phyloP scores from a whole-genome alignment of 2,888 invertebrate species.

The Dexiosoma caninum region DNA sequence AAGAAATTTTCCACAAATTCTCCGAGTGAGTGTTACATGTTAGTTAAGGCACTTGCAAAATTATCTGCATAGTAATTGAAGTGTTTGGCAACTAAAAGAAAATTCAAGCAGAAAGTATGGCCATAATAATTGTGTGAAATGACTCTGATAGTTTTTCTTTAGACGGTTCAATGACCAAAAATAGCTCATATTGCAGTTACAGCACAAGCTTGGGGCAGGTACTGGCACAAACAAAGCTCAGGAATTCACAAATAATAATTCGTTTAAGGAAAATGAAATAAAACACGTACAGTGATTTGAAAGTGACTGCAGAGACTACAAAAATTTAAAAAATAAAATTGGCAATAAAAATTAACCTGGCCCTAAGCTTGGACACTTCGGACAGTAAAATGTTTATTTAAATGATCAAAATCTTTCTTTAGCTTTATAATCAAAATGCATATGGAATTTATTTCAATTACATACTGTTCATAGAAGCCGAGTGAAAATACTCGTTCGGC shows the following conservation, averaged over 20 bases:
- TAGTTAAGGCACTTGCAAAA: background rate
- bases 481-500: too few relatives aligned
- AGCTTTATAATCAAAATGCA: too few relatives aligned
- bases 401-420: too few relatives aligned
- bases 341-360: too few relatives aligned
- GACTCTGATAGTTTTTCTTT: background rate
- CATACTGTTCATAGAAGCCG: too few relatives aligned
- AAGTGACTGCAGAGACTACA: background rate
- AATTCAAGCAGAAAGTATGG: constrained; percentile 16
- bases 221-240: background rate
- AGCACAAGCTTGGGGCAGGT: background rate
- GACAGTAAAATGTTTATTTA: too few relatives aligned
- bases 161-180: constrained; percentile 63
- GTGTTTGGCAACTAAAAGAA: background rate
- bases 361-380: too few relatives aligned
- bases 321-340: too few relatives aligned
- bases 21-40: background rate
- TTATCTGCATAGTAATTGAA: background rate
- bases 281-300: background rate
- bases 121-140: constrained; percentile 31
- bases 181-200: constrained; percentile 22
- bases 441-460: too few relatives aligned
- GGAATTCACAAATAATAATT: constrained; percentile 50
- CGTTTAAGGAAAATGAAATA: constrained; percentile 23
- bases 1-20: constrained; percentile 25